Evolutionary conservation across 2,888 invertebrate genomes (phyloP).

Genomic region (Mycalesis mineus): DNA sequence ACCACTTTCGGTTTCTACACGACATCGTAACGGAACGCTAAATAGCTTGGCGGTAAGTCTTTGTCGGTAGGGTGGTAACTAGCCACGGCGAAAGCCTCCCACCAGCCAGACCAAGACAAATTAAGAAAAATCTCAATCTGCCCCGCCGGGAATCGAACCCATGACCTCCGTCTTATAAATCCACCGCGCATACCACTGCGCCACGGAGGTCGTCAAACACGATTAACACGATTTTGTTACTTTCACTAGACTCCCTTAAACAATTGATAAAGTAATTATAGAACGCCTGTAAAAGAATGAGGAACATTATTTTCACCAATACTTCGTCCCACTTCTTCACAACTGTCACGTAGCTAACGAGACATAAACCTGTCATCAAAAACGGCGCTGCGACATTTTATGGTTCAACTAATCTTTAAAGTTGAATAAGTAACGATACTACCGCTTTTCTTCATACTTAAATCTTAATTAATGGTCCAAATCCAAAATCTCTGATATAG

Average conservation of each 20-base stretch:
- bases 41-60: no score
- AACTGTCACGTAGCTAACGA: slow-evolving; percentile 32
- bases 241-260: slow-evolving; percentile 14
- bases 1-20: no score
- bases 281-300: slow-evolving; percentile 12
- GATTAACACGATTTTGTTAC: no score
- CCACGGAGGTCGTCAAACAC: no score
- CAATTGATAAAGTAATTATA: slow-evolving; percentile 9
- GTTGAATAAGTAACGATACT: background rate
- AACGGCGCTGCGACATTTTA: slow-evolving; percentile 31
- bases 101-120: no score
- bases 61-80: no score
- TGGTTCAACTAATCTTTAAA: background rate
- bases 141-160: no score
- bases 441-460: background rate
- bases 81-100: no score
- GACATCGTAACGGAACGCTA: no score
- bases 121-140: no score
- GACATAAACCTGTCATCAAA: slow-evolving; percentile 30
- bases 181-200: no score
- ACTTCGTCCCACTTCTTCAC: slow-evolving; percentile 27
- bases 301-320: slow-evolving; percentile 19
- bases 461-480: background rate
- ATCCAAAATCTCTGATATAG: background rate
- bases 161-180: no score